These are phyloP conservation scores for Oryctes rhinoceros DNA, from an alignment of 1,140 invertebrate species.

Conservation along the genomic window DNA sequence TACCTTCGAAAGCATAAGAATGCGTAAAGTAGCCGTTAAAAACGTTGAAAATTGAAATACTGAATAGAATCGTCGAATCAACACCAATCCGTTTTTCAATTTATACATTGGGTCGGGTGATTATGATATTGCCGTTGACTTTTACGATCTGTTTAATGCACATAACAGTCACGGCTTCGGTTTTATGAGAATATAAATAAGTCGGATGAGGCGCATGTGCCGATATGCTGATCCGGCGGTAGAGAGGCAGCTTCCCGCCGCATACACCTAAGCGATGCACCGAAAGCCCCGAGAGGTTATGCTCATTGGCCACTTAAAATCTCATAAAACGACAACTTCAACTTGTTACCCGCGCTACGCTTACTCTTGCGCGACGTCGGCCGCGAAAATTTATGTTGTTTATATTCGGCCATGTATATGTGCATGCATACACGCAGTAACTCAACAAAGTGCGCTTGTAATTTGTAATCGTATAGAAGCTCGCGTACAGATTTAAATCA, in stretches of 20 bases:
- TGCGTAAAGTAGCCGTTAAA: too few relatives aligned
- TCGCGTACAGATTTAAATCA: not conserved
- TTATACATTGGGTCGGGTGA: slow-evolving; percentile 44
- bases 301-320: slow-evolving; percentile 43
- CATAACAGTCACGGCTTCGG: slow-evolving; percentile 55
- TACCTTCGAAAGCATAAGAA: too few relatives aligned
- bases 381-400: slow-evolving; percentile 29
- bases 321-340: slow-evolving; percentile 39
- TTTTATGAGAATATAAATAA: slow-evolving; percentile 55
- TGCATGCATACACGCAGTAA: not conserved
- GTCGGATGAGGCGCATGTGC: slow-evolving; percentile 48
- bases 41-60: not conserved
- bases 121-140: slow-evolving; percentile 56
- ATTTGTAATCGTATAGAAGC: slow-evolving; percentile 7
- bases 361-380: not conserved
- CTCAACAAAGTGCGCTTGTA: slow-evolving; percentile 4
- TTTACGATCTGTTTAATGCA: slow-evolving; percentile 57
- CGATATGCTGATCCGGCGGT: slow-evolving; percentile 34
- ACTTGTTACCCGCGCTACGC: slow-evolving; percentile 31
- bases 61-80: not conserved
- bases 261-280: not conserved
- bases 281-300: slow-evolving; percentile 17
- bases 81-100: slow-evolving; percentile 24
- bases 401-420: slow-evolving; percentile 26
- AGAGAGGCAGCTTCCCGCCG: slow-evolving; percentile 17